These are phyloP conservation scores for Lypha dubia DNA, from an alignment of 2,888 invertebrate species.

Conservation along the genomic window DNA sequence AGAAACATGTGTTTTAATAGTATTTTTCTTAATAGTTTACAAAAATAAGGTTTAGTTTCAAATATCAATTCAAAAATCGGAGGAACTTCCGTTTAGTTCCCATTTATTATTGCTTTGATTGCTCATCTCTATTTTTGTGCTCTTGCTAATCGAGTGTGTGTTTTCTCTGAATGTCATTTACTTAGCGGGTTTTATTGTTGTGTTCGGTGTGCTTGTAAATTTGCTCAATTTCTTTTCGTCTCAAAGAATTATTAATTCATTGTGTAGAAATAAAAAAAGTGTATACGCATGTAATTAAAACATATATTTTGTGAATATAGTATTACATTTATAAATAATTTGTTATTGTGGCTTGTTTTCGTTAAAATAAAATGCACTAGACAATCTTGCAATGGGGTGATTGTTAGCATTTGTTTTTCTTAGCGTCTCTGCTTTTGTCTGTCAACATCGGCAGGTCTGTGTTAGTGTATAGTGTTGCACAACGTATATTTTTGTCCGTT, in stretches of 20 bases:
- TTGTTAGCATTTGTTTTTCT: background rate
- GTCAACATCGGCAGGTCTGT: background rate
- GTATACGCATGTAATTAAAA: background rate
- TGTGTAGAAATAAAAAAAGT: background rate
- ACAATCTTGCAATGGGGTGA: background rate
- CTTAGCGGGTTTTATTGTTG: slow-evolving; percentile 7
- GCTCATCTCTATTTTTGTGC: background rate
- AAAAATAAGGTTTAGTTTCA: background rate
- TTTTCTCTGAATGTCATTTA: background rate
- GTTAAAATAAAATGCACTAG: background rate
- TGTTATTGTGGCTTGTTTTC: background rate
- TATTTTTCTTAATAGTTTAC: background rate
- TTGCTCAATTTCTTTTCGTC: background rate
- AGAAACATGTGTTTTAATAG: background rate
- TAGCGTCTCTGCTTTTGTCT: background rate
- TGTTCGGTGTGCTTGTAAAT: background rate
- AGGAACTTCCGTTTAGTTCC: background rate
- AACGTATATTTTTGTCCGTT: background rate
- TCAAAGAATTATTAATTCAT: background rate
- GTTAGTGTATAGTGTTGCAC: background rate
- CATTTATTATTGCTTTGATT: background rate
- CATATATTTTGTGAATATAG: background rate
- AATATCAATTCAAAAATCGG: background rate
- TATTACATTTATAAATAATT: background rate
- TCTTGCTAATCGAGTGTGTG: background rate